Conservation (phyloP, 2,113 vertebrate genomes). For the Coptodon bakossiorum region DNA sequence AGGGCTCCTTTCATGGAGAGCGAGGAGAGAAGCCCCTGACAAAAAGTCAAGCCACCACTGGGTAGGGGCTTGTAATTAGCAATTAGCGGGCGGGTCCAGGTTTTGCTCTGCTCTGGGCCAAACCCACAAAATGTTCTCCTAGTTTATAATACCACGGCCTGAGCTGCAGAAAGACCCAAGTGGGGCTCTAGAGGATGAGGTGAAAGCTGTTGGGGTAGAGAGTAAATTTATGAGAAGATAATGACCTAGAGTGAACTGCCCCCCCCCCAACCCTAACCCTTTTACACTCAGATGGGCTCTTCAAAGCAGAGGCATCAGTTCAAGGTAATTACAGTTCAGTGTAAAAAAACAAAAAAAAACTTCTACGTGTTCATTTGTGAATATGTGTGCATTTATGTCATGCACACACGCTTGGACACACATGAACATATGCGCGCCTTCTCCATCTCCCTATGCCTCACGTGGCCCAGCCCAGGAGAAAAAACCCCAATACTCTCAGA, state of each 20-base stretch:
- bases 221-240: conserved; percentile 68
- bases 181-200: conserved; percentile 48
- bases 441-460: conserved; percentile 44
- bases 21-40: conserved; percentile 71
- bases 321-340: conserved; percentile 37
- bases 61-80: conserved; percentile 79
- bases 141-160: conserved; percentile 69
- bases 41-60: conserved; percentile 70
- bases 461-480: conserved; percentile 55
- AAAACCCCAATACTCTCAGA: conserved; percentile 59
- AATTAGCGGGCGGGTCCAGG: conserved; percentile 77
- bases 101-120: conserved; percentile 69
- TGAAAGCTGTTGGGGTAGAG: conserved; percentile 42
- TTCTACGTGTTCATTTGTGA: not conserved
- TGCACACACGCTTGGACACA: not conserved
- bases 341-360: not conserved
- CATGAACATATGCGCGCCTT: conserved; percentile 15
- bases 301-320: conserved; percentile 47
- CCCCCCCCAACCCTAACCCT: not conserved
- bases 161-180: conserved; percentile 56
- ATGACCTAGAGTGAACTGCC: conserved; percentile 53
- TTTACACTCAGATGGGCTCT: conserved; percentile 31
- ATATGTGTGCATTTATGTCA: not conserved
- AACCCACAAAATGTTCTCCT: conserved; percentile 78
- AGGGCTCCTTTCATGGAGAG: conserved; percentile 60